These are phyloP conservation scores for Melanaphis sacchari DNA, from an alignment of 1,140 invertebrate species.

Conservation along the genomic window DNA sequence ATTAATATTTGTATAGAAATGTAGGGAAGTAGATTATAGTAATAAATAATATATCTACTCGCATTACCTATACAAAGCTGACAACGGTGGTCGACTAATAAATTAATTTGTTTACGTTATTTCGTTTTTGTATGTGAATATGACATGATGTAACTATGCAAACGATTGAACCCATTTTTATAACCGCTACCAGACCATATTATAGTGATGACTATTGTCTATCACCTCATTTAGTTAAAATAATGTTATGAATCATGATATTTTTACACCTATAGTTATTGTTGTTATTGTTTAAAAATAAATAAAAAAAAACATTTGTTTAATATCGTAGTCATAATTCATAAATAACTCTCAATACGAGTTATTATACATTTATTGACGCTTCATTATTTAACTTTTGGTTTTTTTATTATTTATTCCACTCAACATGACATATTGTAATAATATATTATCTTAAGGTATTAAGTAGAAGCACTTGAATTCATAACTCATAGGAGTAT, in stretches of 20 bases:
- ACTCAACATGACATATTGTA: neutral
- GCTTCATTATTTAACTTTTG: neutral
- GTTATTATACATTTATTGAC: conserved; percentile 12
- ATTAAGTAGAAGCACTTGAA: neutral
- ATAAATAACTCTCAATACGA: neutral
- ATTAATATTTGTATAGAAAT: neutral
- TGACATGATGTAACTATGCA: neutral
- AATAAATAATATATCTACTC: neutral
- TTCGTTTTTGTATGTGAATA: neutral
- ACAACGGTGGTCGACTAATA: neutral
- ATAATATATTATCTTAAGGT: neutral
- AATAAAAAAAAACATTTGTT: conserved; percentile 7
- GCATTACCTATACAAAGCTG: too few species aligned
- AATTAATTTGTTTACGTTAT: neutral
- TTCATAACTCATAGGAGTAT: neutral
- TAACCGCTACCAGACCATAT: neutral
- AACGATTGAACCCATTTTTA: neutral
- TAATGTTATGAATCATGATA: neutral
- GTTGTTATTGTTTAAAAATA: conserved; percentile 13
- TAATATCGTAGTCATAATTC: neutral
- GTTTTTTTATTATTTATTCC: conserved; percentile 12
- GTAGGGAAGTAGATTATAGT: neutral
- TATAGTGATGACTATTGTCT: neutral
- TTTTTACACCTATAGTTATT: neutral
- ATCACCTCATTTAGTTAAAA: neutral